phyloP scores from a whole-genome alignment of 2,888 invertebrate genomes.

The Drosophila algonquin region DNA sequence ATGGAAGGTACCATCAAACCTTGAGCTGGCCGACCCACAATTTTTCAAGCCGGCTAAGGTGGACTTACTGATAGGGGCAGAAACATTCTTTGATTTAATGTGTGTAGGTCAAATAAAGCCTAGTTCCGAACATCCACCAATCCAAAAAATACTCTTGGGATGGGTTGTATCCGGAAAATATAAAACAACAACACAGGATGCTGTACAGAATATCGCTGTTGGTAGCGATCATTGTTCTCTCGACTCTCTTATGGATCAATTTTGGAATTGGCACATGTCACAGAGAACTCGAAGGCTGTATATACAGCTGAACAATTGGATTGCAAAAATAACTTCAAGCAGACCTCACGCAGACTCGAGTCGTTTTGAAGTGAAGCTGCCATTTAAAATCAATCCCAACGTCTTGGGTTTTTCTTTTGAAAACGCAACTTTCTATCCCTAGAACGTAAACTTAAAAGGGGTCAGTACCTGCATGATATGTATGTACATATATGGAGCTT shows the following conservation, averaged over 20 bases:
- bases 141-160: too few relatives aligned
- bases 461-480: not conserved
- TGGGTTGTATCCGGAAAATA: too few relatives aligned
- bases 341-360: not conserved
- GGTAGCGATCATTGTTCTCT: too few relatives aligned
- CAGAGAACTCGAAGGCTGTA: not conserved
- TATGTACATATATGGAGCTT: not conserved
- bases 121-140: too few relatives aligned
- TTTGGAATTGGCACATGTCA: not conserved
- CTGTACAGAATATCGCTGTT: too few relatives aligned
- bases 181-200: too few relatives aligned
- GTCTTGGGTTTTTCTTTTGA: slow-evolving; percentile 1
- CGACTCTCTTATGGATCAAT: not conserved
- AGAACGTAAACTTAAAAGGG: not conserved
- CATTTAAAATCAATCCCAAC: not conserved
- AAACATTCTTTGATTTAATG: too few relatives aligned
- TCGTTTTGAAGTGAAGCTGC: slow-evolving; percentile 3
- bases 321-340: not conserved
- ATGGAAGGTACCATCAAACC: not conserved
- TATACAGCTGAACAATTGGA: not conserved
- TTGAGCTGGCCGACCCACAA: not conserved
- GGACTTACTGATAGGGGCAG: too few relatives aligned
- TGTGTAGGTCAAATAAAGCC: too few relatives aligned
- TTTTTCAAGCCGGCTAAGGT: not conserved
- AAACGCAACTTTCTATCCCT: slow-evolving; percentile 1